Percentiles rank a stretch among this genome's conserved stretches.
phyloP scores from a whole-genome alignment of 2,888 invertebrate species.

The Cordilura impudica region DNA sequence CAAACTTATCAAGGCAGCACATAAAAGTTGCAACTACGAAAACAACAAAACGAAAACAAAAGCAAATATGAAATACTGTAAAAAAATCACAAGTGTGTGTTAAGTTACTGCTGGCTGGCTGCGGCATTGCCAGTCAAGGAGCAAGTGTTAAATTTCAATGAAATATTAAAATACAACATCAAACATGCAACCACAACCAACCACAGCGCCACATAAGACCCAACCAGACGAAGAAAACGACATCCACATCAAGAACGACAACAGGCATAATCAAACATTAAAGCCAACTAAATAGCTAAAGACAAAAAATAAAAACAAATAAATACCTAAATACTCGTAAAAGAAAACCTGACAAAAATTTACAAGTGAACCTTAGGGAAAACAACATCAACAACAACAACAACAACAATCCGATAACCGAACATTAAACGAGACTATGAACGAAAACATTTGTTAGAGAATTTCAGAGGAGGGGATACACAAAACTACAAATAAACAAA shows the following conservation, averaged over 20 bases:
- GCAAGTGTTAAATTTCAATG: conserved; percentile 42
- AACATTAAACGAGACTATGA: background rate
- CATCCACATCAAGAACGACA: conserved; percentile 1
- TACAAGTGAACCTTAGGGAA: conserved; percentile 2
- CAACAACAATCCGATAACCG: background rate
- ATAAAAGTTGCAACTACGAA: background rate
- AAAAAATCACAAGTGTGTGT: conserved; percentile 23
- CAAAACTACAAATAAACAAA: background rate
- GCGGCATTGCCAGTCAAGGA: conserved; percentile 10
- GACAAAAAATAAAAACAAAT: background rate
- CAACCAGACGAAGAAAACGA: conserved; percentile 1
- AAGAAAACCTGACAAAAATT: conserved; percentile 27
- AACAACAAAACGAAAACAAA: background rate
- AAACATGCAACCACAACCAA: conserved; percentile 46
- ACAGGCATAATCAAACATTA: conserved; percentile 16
- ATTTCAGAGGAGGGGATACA: background rate
- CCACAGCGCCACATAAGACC: conserved; percentile 19
- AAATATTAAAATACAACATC: conserved; percentile 45
- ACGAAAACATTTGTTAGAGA: too few species aligned
- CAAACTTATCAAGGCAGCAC: conserved; percentile 12
- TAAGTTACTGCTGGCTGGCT: conserved; percentile 2
- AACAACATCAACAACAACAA: conserved; percentile 1
- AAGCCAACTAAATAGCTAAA: conserved; percentile 6
- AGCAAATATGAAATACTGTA: background rate
- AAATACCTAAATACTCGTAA: conserved; percentile 13